Conservation (phyloP, 2,888 invertebrate genomes). For the Synergus laeviventris region DNA sequence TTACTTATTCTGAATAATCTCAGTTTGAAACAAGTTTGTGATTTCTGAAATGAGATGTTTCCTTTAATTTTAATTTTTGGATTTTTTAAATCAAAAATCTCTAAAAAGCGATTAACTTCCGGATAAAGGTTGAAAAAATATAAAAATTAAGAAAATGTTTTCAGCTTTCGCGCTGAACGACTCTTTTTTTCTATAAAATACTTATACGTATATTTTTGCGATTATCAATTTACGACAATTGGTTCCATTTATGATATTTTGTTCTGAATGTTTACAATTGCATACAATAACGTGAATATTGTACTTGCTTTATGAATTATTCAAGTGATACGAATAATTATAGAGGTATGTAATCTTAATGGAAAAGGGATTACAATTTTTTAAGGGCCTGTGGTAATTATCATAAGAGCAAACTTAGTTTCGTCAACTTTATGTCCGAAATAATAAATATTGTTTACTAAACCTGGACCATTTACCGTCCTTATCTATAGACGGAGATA, state of each 20-base stretch:
- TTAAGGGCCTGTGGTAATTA: too few relatives aligned
- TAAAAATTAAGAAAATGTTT: not conserved
- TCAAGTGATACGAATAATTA: not conserved
- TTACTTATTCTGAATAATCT: not conserved
- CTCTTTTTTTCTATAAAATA: not conserved
- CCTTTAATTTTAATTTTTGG: too few relatives aligned
- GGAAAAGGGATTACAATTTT: not conserved
- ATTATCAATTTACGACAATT: slow-evolving; percentile 27
- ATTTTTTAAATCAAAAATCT: too few relatives aligned
- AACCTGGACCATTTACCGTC: too few relatives aligned
- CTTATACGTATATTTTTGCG: slow-evolving; percentile 25
- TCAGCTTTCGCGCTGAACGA: not conserved
- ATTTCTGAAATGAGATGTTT: not conserved
- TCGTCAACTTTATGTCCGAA: too few relatives aligned
- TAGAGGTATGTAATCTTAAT: not conserved
- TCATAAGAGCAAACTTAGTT: too few relatives aligned
- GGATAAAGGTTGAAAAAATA: not conserved
- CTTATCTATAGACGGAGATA: too few relatives aligned
- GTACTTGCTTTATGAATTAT: slow-evolving; percentile 1
- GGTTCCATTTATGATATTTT: slow-evolving; percentile 20
- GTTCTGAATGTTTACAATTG: not conserved
- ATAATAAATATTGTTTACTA: too few relatives aligned
- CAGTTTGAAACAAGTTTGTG: not conserved
- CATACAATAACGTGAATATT: slow-evolving; percentile 10
- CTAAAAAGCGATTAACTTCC: too few relatives aligned